phyloP scores from a whole-genome alignment of 1,140 invertebrate genomes.

The Drosophila tristis region DNA sequence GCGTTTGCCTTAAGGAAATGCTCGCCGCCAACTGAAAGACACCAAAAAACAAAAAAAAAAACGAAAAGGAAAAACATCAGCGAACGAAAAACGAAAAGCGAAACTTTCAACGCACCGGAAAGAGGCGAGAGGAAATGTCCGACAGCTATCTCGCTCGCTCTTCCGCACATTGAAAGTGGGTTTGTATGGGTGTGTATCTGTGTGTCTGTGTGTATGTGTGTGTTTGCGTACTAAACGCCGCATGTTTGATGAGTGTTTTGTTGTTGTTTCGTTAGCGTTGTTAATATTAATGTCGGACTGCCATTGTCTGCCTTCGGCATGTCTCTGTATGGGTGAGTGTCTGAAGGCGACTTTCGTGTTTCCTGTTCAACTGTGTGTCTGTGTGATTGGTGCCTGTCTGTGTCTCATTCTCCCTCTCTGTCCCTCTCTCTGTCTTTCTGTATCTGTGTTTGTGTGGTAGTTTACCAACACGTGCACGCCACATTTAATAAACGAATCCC shows the following conservation, averaged over 20 bases:
- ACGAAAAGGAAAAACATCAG: conserved; percentile 38
- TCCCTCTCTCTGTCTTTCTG: conserved; percentile 2
- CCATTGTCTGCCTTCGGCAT: conserved; percentile 58
- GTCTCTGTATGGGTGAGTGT: conserved; percentile 32
- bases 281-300: conserved; percentile 79
- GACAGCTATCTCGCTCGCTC: conserved; percentile 33
- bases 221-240: conserved; percentile 62
- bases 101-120: conserved; percentile 73
- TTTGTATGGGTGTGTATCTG: conserved; percentile 6
- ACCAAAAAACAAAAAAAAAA: conserved; percentile 50
- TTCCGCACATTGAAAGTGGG: conserved; percentile 4
- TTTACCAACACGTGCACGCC: conserved; percentile 77
- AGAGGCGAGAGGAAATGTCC: conserved; percentile 57
- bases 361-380: conserved; percentile 21
- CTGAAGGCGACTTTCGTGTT: conserved; percentile 12
- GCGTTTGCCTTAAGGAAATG: conserved; percentile 74
- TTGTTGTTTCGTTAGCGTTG: conserved; percentile 68
- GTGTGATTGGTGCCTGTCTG: conserved; percentile 32
- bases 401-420: conserved; percentile 1
- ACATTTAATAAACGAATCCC: conserved; percentile 73
- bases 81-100: conserved; percentile 58
- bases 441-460: conserved; percentile 41
- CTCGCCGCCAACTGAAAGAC: conserved; percentile 66
- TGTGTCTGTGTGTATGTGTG: conserved; percentile 12
- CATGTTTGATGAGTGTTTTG: conserved; percentile 73